Base-by-base conservation (phyloP, 2,113 vertebrate genomes). In the Eolophus roseicapilla region DNA sequence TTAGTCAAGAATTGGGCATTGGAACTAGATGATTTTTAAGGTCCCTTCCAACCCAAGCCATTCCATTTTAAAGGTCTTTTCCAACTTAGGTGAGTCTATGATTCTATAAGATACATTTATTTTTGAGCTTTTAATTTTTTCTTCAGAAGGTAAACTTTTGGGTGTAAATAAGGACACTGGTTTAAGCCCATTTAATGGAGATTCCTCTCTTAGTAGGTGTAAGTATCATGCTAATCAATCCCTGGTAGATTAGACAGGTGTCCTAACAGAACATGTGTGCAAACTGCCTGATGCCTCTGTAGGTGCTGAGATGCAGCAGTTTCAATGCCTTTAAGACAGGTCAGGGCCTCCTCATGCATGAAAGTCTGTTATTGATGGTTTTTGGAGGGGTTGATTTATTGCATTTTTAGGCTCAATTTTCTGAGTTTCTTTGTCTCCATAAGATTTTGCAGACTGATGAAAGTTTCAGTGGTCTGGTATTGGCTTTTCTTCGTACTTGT, bases 181-280 rank as follows among this genome's bases (percentile, higher is more conserved):
- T 88, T 91, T 88, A 95, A 95, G 77, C 55, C 60, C 15, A 91
- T 84, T 92, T 93, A 91, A 57, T 75, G 83, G 73, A 86, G 91
- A 93, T 84, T 86, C 55, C 33, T 68, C 19, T 77, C 68, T 88
- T 46, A 47, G 65, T 33, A 75, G 71, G 81, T 86, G 21, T 69
- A 92, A 94, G 55, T 70, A 63, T 57, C 55, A 47, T 82, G 77
- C 77, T 93, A 93, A 97, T 93, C 64, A 90, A 16, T 77, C 69
- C 37, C 86, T 70, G 68, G 59, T 46, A 86, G 88, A 86, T 96
- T 70, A 96, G 82, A 55, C 86, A 92, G 82, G 49, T 90, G 67
- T 88, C 88, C 41, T 62, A 44, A 21, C 14, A 82, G 59, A 63
- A 13, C 43, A 13, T n/a, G 75, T 73, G 25, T 47, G 35, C 75